These are phyloP conservation scores for Stenchaetothrips biformis DNA, from an alignment of 2,888 invertebrate species.

Conservation along the genomic window DNA sequence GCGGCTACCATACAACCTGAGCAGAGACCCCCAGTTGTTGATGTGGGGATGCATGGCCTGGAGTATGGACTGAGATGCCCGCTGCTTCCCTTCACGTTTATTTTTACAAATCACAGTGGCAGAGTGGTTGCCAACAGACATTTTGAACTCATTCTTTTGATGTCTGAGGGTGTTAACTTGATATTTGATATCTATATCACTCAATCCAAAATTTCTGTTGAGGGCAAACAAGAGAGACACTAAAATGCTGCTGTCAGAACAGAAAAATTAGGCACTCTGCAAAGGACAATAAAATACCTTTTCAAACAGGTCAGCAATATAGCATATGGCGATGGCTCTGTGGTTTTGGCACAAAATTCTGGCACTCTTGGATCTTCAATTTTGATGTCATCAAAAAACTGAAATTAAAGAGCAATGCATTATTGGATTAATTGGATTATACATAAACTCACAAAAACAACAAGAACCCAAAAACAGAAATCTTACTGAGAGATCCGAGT, in stretches of 20 bases:
- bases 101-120: conserved; percentile 91
- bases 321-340: conserved; percentile 92
- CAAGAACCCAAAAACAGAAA: conserved; percentile 24
- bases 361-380: conserved; percentile 91
- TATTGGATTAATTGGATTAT: background rate
- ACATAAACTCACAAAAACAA: background rate
- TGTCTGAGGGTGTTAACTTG: conserved; percentile 82
- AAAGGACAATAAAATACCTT: conserved; percentile 44
- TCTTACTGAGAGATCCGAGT: conserved; percentile 51
- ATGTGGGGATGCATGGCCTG: conserved; percentile 92
- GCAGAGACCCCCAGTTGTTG: conserved; percentile 87
- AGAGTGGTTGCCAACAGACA: conserved; percentile 88
- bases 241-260: background rate
- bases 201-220: conserved; percentile 79
- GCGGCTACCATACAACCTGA: conserved; percentile 87
- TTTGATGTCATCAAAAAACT: conserved; percentile 88
- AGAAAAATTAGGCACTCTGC: background rate
- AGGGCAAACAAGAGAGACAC: conserved; percentile 22
- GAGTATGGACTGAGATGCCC: conserved; percentile 90
- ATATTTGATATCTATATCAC: conserved; percentile 80
- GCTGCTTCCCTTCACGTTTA: conserved; percentile 93
- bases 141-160: conserved; percentile 88
- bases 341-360: conserved; percentile 93
- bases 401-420: conserved; percentile 36
- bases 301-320: conserved; percentile 87